Base-by-base conservation (phyloP, 2,113 vertebrate genomes). In the Eupsittula cactorum region DNA sequence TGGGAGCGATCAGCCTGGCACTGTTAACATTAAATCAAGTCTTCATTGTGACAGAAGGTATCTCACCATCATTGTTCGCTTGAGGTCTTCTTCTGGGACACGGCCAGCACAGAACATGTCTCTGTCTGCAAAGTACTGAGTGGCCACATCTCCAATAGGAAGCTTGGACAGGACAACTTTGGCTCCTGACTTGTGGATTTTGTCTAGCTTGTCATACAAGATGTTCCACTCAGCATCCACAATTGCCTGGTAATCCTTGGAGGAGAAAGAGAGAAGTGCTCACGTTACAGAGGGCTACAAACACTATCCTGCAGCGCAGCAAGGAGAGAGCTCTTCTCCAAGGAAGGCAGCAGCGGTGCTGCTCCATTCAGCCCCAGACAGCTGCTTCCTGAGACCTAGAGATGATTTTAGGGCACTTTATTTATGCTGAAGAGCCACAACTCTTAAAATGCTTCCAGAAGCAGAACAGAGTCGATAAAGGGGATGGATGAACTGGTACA, bases 201-300 rank as follows among this genome's bases (percentile, higher is more conserved):
- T 99, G 87, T 99, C 99, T 59, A 99, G 97, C 67, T 99, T 99
- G 97, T 99, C 99, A 5, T 99, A 99, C 18, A 99, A 97, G 97
- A 99, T 99, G 97, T 98, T 99, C 99, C 99, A 99, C 90, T 99
- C 99, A 0, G 99, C 99, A 13, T 99, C 99, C 74, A 99, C 99
- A 3, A 99, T 99, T 63, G 99, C 99, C 96, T 99, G 99, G 90
- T 99, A 99, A 44, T 99, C 99, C 99, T 99, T 82, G 65, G 14
- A n/a, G 20, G 3, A 44, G 16, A 23, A 10, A 29, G 37, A 33
- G 6, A 37, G 3, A 6, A 11, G 2, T 0, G 1, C 2, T 4
- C 3, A 5, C 0, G 2, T 74, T 29, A 63, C 18, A 21, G 4
- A 44, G 52, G 49, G 19, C 2, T 23, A 25, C 20, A 31, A 37